These are phyloP conservation scores for Cyprinus carpio DNA, from an alignment of 2,113 vertebrate genomes.

Conservation along the genomic window DNA sequence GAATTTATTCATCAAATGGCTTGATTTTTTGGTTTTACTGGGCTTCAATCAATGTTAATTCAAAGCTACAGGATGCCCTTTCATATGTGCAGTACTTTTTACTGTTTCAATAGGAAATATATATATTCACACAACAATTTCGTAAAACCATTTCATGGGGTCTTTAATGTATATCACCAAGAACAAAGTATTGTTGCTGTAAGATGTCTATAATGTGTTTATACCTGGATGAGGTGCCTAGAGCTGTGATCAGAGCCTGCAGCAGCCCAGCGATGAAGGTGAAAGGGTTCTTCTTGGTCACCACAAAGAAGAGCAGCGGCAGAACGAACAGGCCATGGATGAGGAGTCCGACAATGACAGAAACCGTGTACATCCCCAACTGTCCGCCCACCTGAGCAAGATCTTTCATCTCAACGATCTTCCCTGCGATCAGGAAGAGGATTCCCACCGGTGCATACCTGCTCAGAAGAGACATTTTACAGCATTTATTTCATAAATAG, in stretches of 20 bases:
- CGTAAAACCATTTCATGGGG: not conserved
- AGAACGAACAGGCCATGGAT: constrained; percentile 89
- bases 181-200: not conserved
- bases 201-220: not conserved
- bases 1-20: not conserved
- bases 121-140: not conserved
- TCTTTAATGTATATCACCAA: not conserved
- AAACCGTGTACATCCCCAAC: constrained; percentile 93
- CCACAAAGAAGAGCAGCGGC: constrained; percentile 89
- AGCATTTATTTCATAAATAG: no score
- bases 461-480: constrained; percentile 3
- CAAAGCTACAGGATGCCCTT: not conserved
- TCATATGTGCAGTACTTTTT: not conserved
- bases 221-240: constrained; percentile 96
- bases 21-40: no score
- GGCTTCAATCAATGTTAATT: not conserved
- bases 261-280: constrained; percentile 87
- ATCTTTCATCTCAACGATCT: constrained; percentile 96
- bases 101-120: not conserved
- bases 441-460: constrained; percentile 97
- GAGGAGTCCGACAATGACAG: constrained; percentile 89
- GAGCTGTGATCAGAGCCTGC: constrained; percentile 92
- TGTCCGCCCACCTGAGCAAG: constrained; percentile 89
- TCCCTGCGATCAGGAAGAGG: constrained; percentile 94
- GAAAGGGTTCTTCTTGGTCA: constrained; percentile 91